Percentiles rank a stretch among this genome's conserved stretches.
Evolutionary conservation across 1,140 invertebrate genomes (phyloP).

Genomic region (Littorina saxatilis): DNA sequence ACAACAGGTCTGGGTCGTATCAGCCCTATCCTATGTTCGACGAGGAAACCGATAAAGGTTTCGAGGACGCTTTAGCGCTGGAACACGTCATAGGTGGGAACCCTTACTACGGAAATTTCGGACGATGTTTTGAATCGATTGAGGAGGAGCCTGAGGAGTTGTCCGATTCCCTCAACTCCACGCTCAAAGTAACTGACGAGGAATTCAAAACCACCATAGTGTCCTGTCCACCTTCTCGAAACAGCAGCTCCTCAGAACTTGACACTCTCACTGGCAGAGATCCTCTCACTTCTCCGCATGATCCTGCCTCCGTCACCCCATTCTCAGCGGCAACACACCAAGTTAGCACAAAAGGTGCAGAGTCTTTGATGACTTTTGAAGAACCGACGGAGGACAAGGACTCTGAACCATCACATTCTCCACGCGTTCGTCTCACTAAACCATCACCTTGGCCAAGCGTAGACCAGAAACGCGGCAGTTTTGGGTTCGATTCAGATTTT

Average conservation of each 20-base stretch:
- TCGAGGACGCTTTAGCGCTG: slow-evolving; percentile 47
- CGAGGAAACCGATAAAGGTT: slow-evolving; percentile 47
- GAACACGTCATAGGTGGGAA: slow-evolving; percentile 28
- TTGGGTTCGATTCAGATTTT: neutral
- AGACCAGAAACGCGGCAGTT: neutral
- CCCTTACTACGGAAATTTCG: slow-evolving; percentile 45
- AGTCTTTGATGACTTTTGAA: no score
- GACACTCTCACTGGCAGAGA: neutral
- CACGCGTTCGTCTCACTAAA: neutral
- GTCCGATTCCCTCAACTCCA: neutral
- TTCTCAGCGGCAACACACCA: no score
- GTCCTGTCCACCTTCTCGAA: neutral
- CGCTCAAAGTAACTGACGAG: neutral
- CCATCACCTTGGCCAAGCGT: neutral
- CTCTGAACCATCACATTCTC: no score
- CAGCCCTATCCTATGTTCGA: slow-evolving; percentile 33
- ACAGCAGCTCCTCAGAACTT: neutral
- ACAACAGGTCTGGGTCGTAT: neutral
- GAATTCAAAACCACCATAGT: neutral
- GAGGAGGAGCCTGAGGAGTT: slow-evolving; percentile 54
- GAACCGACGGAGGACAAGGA: no score
- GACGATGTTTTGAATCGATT: slow-evolving; percentile 55
- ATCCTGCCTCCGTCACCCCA: no score
- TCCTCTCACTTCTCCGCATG: neutral
- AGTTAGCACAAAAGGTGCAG: no score